Evolutionary conservation across 2,113 vertebrate genomes (phyloP).

Genomic region (Noctilio leporinus): DNA sequence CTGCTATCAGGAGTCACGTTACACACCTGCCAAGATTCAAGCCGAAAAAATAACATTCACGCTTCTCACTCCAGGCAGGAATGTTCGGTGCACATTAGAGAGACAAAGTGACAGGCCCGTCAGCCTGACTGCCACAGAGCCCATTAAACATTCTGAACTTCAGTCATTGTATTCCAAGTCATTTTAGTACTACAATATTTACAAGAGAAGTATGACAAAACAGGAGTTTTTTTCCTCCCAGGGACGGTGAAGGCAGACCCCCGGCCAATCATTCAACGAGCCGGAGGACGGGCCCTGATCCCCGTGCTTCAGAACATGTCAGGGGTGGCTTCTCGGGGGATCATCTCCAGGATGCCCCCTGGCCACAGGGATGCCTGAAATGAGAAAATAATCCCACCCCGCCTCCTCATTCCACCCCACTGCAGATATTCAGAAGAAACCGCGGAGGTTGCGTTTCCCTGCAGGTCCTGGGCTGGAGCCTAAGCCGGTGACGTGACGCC

Average conservation of each 20-base stretch:
- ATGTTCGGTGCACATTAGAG: constrained; percentile 70
- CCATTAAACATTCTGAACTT: constrained; percentile 68
- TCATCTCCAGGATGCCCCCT: background rate
- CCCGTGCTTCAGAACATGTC: constrained; percentile 26
- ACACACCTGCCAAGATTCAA: constrained; percentile 86
- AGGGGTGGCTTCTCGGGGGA: background rate
- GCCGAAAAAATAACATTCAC: constrained; percentile 81
- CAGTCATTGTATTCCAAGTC: constrained; percentile 73
- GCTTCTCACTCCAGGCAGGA: constrained; percentile 74
- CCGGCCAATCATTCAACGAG: constrained; percentile 55
- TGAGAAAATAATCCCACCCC: background rate
- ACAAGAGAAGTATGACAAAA: constrained; percentile 69
- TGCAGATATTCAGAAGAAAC: background rate
- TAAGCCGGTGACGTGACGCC: background rate
- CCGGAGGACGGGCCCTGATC: too few species aligned
- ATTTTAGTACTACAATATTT: constrained; percentile 76
- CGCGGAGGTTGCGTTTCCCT: background rate
- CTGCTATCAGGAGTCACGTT: constrained; percentile 85
- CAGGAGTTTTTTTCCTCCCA: constrained; percentile 50
- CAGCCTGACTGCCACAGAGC: constrained; percentile 70
- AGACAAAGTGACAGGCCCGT: constrained; percentile 71
- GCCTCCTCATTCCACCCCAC: background rate
- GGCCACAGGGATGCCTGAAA: background rate
- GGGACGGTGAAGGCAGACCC: background rate
- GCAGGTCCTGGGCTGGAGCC: background rate